Evolutionary conservation across 2,888 invertebrate species (phyloP).

Genomic region (Trimorus sp.): DNA sequence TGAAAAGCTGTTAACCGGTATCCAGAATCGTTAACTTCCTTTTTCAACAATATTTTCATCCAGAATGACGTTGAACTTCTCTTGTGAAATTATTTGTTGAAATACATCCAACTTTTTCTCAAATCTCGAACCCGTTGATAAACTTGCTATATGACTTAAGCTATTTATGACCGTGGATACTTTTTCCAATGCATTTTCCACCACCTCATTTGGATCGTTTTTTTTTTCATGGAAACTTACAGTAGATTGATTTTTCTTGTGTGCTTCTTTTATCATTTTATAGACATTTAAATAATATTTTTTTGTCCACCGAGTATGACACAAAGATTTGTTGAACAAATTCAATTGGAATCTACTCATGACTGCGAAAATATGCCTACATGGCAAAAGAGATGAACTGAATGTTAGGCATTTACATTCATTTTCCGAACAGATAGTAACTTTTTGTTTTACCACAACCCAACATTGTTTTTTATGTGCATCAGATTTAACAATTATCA

Average conservation of each 20-base stretch:
- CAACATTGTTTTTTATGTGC: not conserved
- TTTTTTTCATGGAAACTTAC: no score
- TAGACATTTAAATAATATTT: conserved; percentile 25
- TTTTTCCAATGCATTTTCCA: not conserved
- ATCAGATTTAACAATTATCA: not conserved
- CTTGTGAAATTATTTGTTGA: no score
- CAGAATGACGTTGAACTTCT: no score
- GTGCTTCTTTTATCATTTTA: not conserved
- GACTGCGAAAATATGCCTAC: conserved; percentile 51
- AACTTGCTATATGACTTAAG: conserved; percentile 4
- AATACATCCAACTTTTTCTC: not conserved
- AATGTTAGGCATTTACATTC: conserved; percentile 14
- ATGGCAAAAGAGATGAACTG: conserved; percentile 35
- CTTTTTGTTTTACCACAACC: not conserved
- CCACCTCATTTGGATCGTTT: not conserved
- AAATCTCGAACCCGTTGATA: conserved; percentile 18
- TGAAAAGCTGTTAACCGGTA: no score
- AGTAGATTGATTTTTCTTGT: not conserved
- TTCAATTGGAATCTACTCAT: conserved; percentile 22
- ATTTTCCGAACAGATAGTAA: not conserved
- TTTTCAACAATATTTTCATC: no score
- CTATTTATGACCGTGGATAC: not conserved
- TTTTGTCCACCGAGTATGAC: conserved; percentile 47
- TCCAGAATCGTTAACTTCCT: no score
- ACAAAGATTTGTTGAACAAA: conserved; percentile 29